These are phyloP conservation scores for Apogon hyalosoma DNA, from an alignment of 2,797 vertebrate species.

Conservation along the genomic window DNA sequence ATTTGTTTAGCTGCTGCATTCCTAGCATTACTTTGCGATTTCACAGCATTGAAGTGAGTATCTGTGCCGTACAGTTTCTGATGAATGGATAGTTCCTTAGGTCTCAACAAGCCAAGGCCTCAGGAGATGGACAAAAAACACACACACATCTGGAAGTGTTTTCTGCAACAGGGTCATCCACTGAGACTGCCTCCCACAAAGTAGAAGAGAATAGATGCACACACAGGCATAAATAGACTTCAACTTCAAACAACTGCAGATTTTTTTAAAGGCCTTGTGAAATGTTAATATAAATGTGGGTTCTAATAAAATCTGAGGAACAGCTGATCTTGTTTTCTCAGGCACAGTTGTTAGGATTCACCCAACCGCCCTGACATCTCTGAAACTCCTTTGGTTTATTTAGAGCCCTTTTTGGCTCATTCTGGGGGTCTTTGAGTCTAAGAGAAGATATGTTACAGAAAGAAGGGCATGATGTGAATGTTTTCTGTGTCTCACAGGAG, in stretches of 20 bases:
- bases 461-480: slow-evolving; percentile 47
- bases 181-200: slow-evolving; percentile 26
- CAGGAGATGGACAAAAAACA: slow-evolving; percentile 27
- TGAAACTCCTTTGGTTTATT: slow-evolving; percentile 31
- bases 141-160: slow-evolving; percentile 77
- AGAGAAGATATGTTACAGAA: slow-evolving; percentile 56
- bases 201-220: slow-evolving; percentile 5
- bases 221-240: neutral
- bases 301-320: neutral
- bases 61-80: slow-evolving; percentile 22
- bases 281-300: slow-evolving; percentile 12
- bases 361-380: slow-evolving; percentile 42
- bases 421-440: slow-evolving; percentile 50
- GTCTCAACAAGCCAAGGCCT: slow-evolving; percentile 31
- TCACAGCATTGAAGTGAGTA: slow-evolving; percentile 4
- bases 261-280: slow-evolving; percentile 4
- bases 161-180: slow-evolving; percentile 54
- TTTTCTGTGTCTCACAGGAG: slow-evolving; percentile 56
- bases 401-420: slow-evolving; percentile 18
- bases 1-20: slow-evolving; percentile 45
- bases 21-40: slow-evolving; percentile 21
- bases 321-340: neutral
- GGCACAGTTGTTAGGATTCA: slow-evolving; percentile 11
- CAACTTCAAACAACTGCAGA: slow-evolving; percentile 1
- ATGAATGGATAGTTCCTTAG: slow-evolving; percentile 29